These are phyloP conservation scores for Sebastes hubbsi DNA, from an alignment of 2,797 vertebrate genomes.

Conservation along the genomic window DNA sequence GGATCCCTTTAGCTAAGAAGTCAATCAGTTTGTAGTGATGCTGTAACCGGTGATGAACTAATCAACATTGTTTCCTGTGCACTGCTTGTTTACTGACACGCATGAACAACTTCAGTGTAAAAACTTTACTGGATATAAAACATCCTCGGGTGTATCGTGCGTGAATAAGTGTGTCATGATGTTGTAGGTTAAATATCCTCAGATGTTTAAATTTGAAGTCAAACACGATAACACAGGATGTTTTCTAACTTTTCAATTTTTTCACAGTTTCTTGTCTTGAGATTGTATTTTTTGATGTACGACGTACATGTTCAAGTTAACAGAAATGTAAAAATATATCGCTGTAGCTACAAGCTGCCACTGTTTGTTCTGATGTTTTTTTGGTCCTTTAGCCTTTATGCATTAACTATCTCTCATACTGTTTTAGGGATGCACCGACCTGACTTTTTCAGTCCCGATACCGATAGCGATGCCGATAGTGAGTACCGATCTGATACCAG, in stretches of 20 bases:
- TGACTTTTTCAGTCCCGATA: too few relatives aligned
- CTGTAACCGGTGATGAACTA: slow-evolving; percentile 49
- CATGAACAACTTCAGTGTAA: slow-evolving; percentile 49
- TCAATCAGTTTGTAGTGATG: slow-evolving; percentile 37
- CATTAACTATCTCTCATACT: neutral
- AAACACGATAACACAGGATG: slow-evolving; percentile 16
- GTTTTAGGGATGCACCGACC: rapidly evolving
- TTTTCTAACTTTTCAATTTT: slow-evolving; percentile 52
- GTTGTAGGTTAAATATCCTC: slow-evolving; percentile 22
- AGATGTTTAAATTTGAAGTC: slow-evolving; percentile 23
- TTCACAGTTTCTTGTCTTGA: slow-evolving; percentile 45
- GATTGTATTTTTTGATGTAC: slow-evolving; percentile 54
- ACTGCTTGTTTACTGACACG: slow-evolving; percentile 37
- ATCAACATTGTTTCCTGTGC: slow-evolving; percentile 40
- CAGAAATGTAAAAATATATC: slow-evolving; percentile 52
- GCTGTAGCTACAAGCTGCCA: slow-evolving; percentile 19
- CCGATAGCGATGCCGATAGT: rapidly evolving
- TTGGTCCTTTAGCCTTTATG: neutral
- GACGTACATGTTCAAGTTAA: slow-evolving; percentile 29
- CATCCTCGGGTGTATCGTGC: slow-evolving; percentile 20
- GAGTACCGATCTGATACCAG: too few relatives aligned
- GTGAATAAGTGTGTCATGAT: slow-evolving; percentile 21
- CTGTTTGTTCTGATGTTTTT: slow-evolving; percentile 28
- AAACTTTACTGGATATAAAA: slow-evolving; percentile 5
- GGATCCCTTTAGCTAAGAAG: slow-evolving; percentile 26